These are phyloP conservation scores for Xestia sexstrigata DNA, from an alignment of 2,888 invertebrate species.

Conservation along the genomic window DNA sequence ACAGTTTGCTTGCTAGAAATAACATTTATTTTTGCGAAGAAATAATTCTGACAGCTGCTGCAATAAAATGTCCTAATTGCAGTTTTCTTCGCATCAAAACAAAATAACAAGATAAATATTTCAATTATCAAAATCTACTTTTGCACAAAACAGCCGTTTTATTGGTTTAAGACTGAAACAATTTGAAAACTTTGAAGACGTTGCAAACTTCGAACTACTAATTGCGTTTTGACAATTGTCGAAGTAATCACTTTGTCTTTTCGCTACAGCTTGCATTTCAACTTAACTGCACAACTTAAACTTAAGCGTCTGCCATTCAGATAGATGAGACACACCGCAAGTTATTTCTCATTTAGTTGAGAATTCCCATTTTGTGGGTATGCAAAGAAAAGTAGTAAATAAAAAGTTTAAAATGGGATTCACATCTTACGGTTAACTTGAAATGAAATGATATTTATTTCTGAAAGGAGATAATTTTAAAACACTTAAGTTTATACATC, in stretches of 20 bases:
- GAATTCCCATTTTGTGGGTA: conserved; percentile 43
- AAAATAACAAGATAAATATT: not conserved
- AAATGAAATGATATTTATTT: not conserved
- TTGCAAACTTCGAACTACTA: conserved; percentile 42
- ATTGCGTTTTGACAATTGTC: conserved; percentile 55
- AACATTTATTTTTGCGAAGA: not conserved
- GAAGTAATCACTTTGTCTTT: conserved; percentile 37
- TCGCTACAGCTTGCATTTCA: conserved; percentile 44
- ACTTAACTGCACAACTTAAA: conserved; percentile 56
- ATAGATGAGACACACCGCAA: conserved; percentile 30
- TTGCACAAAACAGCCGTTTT: conserved; percentile 17
- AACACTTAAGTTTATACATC: not conserved
- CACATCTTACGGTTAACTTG: not conserved
- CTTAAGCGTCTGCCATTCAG: conserved; percentile 37
- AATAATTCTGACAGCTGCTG: not conserved
- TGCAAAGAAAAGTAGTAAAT: not conserved
- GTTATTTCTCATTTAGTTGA: conserved; percentile 55
- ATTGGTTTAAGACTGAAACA: conserved; percentile 12
- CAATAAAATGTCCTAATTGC: conserved; percentile 2
- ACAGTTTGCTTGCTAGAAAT: not conserved
- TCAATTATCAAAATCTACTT: conserved; percentile 11
- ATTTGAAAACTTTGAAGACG: conserved; percentile 8
- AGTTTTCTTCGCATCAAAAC: conserved; percentile 8
- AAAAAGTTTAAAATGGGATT: not conserved
- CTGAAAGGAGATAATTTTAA: not conserved